phyloP scores from a whole-genome alignment of 2,113 vertebrate genomes.

The Diadophis punctatus region DNA sequence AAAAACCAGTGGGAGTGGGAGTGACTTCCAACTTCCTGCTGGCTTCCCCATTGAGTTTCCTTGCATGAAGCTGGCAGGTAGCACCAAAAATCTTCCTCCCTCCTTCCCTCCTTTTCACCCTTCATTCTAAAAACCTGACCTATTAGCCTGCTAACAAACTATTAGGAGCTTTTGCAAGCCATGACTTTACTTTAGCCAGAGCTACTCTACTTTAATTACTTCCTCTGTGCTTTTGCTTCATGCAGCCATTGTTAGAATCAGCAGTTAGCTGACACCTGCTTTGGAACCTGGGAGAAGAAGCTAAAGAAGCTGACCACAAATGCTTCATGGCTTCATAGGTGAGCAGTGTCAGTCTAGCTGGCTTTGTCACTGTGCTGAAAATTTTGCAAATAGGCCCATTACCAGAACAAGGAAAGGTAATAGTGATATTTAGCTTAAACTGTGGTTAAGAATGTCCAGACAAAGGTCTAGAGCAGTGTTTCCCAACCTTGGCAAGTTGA shows the following conservation, averaged over 20 bases:
- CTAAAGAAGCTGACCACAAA: background rate
- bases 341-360: background rate
- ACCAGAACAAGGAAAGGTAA: background rate
- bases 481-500: too few species aligned
- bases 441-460: background rate
- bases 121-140: background rate
- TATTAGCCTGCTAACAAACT: background rate
- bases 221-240: background rate
- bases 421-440: background rate
- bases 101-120: background rate
- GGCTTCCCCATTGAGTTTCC: background rate
- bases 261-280: background rate
- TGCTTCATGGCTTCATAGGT: background rate
- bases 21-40: background rate
- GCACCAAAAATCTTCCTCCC: background rate
- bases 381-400: background rate
- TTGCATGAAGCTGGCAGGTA: background rate
- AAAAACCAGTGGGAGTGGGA: background rate
- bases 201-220: background rate
- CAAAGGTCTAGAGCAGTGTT: too few species aligned
- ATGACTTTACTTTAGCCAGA: background rate
- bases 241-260: background rate
- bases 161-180: background rate
- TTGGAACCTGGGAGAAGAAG: background rate
- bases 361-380: background rate